Evolutionary conservation across 1,140 invertebrate species (phyloP), one percentile per base, ranked within the genome.

Genomic region (Cydia splendana): DNA sequence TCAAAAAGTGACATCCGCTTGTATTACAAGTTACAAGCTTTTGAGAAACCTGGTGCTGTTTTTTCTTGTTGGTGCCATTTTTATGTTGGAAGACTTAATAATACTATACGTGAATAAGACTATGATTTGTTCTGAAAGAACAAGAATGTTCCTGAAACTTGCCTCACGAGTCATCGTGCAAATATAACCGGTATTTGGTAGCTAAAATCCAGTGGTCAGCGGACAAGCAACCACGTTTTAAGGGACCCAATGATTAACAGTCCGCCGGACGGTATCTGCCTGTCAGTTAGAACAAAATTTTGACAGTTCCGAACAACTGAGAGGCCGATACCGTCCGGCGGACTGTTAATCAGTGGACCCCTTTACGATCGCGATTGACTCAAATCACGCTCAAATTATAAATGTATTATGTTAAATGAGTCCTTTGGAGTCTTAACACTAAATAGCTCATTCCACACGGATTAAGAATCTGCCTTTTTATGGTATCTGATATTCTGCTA

Each of bases 71-170:
- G 30, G 67, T 71, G 34, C 34, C 30, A 42, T 71, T 20, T 71
- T 71, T 38, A 71, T n/a, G 30, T 71, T 38, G 34, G 18, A 71
- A n/a, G 51, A 38, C 34, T 24, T 62, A 62, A 62, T 62, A 24
- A 62, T 62, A 71, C 67, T 71, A 38, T 38, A 71, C 67, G 15
- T 45, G 67, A 24, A 18, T 42, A 38, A 71, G 30, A 18, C 67
- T 42, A 71, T 71, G 4, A 18, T 38, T 71, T 71, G 67, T 71
- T 18, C 30, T 71, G 34, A 71, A 67, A 67, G 30, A 62, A 62
- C 57, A 62, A 24, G 12, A 62, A 42, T 71, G 67, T 71, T 71
- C 67, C 67, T 71, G 34, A 45, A 71, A 71, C 67, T 71, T 71
- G 67, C 67, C 67, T 71, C 28, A 18, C 30, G 67, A 71, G 67